phyloP scores from a whole-genome alignment of 2,797 vertebrate species.

The Acrossocheilus wenchowensis region DNA sequence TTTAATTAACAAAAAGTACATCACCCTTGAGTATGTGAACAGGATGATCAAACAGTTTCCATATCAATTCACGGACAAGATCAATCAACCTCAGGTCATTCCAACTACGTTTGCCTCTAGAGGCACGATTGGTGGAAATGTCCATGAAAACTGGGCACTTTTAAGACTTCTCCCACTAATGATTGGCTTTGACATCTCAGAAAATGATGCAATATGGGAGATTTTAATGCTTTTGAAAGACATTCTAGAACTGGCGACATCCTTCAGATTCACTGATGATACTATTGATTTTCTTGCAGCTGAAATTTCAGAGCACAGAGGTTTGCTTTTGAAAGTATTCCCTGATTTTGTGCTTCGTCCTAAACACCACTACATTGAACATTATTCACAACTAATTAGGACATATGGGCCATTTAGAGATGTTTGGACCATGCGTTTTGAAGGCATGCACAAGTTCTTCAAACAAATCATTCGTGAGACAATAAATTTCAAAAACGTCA shows the following conservation, averaged over 20 bases:
- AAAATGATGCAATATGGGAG: too few species aligned
- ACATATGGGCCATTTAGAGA: neutral
- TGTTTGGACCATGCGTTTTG: neutral
- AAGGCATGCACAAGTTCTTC: neutral
- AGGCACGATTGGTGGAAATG: neutral
- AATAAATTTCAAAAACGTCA: neutral
- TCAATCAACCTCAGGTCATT: neutral
- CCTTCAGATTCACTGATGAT: too few species aligned
- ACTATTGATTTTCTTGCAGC: too few species aligned
- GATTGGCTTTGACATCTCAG: too few species aligned
- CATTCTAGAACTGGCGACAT: too few species aligned
- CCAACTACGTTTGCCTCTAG: neutral
- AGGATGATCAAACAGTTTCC: neutral
- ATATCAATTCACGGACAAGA: neutral
- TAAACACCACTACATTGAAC: too few species aligned
- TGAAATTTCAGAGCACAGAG: too few species aligned
- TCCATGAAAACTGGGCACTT: neutral
- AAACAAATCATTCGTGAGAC: neutral
- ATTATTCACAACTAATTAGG: neutral
- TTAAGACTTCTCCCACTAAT: conserved; percentile 2
- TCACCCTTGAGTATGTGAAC: conserved; percentile 29
- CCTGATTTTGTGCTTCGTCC: too few species aligned
- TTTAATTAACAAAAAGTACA: conserved; percentile 25
- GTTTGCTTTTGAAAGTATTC: too few species aligned
- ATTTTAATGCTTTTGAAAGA: too few species aligned